phyloP scores from a whole-genome alignment of 2,113 vertebrate species.

The Phaethon lepturus region DNA sequence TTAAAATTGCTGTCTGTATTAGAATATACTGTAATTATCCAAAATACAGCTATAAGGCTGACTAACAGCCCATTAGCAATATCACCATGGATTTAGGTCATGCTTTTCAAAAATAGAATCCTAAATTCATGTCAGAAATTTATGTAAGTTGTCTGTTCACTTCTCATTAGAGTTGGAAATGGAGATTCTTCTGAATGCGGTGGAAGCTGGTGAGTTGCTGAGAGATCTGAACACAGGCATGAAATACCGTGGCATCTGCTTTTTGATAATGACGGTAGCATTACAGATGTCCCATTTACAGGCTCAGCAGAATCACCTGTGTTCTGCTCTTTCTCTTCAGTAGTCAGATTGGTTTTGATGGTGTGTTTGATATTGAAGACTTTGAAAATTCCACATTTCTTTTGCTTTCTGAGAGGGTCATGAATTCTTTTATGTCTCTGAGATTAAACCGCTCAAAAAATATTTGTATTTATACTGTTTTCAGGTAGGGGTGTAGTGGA shows the following conservation, averaged over 20 bases:
- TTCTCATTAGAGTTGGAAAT: not conserved
- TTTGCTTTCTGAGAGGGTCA: not conserved
- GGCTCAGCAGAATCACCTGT: not conserved
- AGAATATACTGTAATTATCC: not conserved
- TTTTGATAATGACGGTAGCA: not conserved
- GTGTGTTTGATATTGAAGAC: not conserved
- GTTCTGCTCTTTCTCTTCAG: not conserved
- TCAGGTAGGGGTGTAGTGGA: not conserved
- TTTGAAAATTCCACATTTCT: not conserved
- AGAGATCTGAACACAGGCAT: not conserved
- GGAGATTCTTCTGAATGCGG: not conserved
- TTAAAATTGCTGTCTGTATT: not conserved
- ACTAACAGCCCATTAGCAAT: not conserved
- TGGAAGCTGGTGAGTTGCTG: not conserved
- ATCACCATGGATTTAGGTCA: not conserved
- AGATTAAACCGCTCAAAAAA: not conserved
- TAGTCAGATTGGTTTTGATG: not conserved
- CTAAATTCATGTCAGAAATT: not conserved
- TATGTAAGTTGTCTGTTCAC: not conserved
- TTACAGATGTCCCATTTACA: not conserved
- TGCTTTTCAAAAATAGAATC: conserved; percentile 2
- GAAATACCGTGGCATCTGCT: not conserved
- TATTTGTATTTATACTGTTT: not conserved
- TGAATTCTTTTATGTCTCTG: not conserved
- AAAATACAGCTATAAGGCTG: not conserved